phyloP scores from a whole-genome alignment of 2,888 invertebrate genomes.

The Liodrosophila aerea region DNA sequence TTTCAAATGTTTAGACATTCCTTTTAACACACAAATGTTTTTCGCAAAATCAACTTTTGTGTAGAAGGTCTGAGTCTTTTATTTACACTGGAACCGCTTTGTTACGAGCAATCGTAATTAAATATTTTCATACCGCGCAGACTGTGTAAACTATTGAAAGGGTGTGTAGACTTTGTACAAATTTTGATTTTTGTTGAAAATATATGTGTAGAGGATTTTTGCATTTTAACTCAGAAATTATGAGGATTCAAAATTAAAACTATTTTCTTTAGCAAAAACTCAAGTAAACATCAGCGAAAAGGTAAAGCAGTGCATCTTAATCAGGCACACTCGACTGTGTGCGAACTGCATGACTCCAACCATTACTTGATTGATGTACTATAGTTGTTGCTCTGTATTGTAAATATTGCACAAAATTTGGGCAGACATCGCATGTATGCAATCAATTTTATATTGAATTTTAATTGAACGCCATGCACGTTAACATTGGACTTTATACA shows the following conservation, averaged over 20 bases:
- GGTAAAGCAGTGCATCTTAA: constrained; percentile 5
- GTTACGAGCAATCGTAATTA: no score
- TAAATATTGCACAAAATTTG: constrained; percentile 27
- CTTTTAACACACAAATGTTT: no score
- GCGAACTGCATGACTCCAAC: no score
- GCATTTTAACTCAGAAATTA: no score
- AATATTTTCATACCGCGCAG: no score
- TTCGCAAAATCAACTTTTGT: no score
- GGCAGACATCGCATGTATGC: constrained; percentile 17
- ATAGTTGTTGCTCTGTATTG: constrained; percentile 17
- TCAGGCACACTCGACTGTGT: no score
- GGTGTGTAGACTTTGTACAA: neutral
- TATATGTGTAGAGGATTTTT: no score
- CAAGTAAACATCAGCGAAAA: no score
- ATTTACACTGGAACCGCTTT: neutral
- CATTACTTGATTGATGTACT: constrained; percentile 4
- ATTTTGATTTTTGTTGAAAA: neutral
- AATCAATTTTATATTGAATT: constrained; percentile 53
- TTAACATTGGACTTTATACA: constrained; percentile 26
- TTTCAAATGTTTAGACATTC: constrained; percentile 6
- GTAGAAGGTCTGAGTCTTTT: neutral
- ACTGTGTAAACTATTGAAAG: no score
- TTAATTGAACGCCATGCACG: constrained; percentile 41
- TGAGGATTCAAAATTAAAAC: no score
- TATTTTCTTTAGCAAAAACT: no score